Base-by-base conservation (phyloP, 2,797 vertebrate species). In the Australoheros facetus region DNA sequence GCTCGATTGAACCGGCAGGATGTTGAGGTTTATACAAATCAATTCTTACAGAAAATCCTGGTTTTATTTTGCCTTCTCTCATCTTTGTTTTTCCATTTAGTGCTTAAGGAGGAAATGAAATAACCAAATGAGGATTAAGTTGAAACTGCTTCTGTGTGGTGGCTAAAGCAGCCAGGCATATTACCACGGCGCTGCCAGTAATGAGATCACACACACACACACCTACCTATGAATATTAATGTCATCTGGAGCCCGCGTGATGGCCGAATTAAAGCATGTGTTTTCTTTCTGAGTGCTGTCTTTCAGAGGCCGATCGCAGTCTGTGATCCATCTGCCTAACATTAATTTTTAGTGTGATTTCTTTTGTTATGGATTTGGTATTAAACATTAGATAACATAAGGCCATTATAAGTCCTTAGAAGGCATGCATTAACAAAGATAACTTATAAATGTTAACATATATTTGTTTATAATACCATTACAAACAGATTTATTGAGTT, bases 51-150 rank as follows among this genome's bases (percentile, higher is more conserved):
- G 26, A 69, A 69, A 69, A 30, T 69, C 62, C 42, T 69, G 42
- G 26, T 30, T 69, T 51, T 30, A 30, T 69, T 66, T 66, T 66
- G 16, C 23, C 48, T n/a, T 51, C 23, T 30, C 10, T n/a, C 16
- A n/a, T 58, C 26, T 59, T 72, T 69, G 28, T n/a, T 51, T 58
- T 19, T 42, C 30, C 39, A 80, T 69, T 69, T 51, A 51, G n/a
- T 39, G 7, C 32, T 73, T 10, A 51, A 73, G 71, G 55, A 85
- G 75, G 74, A 76, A 84, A 71, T 69, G 6, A 77, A 82, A 79
- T 9, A 45, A 69, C 42, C 28, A 28, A 56, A 71, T 45, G 30
- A 78, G 56, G 30, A 51, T 21, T 57, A 45, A 56, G 28, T 16
- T 3, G 4, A 10, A 10, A 48, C 53, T 62, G 62, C 32, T 79